Conservation (phyloP, 2,113 vertebrate species). For the Felis catus region DNA sequence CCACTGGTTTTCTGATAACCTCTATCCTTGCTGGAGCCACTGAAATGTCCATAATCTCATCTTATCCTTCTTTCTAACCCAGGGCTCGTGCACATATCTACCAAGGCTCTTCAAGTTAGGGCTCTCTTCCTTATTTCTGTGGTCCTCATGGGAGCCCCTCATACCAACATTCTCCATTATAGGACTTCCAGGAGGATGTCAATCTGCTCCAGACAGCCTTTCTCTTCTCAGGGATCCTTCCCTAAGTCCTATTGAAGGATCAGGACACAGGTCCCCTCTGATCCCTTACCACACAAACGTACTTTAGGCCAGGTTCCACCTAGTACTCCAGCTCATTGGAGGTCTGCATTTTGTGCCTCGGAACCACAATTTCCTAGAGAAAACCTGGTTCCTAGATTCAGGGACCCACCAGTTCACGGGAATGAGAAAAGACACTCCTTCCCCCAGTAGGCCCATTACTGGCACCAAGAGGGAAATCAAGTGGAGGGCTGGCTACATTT, state of each 20-base stretch:
- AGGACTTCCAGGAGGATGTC: background rate
- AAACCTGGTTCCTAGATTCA: background rate
- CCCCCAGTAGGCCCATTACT: background rate
- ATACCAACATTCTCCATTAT: background rate
- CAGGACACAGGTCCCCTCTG: background rate
- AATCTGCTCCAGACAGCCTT: no score
- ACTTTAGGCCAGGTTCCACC: background rate
- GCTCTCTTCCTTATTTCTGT: background rate
- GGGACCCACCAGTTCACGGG: background rate
- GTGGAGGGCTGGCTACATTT: background rate
- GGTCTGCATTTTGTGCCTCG: background rate
- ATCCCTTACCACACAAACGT: background rate
- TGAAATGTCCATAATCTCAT: background rate
- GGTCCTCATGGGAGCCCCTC: background rate
- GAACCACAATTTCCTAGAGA: background rate
- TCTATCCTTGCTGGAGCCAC: background rate
- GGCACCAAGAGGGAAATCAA: accelerated
- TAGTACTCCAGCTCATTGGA: background rate
- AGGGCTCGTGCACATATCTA: no score
- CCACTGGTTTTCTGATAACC: background rate
- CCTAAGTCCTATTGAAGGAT: background rate
- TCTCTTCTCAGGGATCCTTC: background rate
- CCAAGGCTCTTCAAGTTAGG: background rate
- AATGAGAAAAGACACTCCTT: background rate
- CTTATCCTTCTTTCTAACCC: background rate